Evolutionary conservation across 2,888 invertebrate genomes (phyloP), one percentile per base, ranked within the genome.

Genomic region (Pterostichus niger): DNA sequence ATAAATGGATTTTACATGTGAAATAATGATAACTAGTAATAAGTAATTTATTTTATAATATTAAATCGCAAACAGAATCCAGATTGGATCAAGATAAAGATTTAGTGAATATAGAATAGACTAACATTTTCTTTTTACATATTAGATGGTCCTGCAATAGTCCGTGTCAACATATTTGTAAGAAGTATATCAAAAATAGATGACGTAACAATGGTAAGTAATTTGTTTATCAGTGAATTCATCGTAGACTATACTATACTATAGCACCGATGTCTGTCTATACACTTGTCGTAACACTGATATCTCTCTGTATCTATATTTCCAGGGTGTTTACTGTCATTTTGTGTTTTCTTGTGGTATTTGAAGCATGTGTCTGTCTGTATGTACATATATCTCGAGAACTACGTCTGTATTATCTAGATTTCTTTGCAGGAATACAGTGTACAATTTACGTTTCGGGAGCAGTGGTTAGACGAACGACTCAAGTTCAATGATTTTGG

Each of bases 161-260:
- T 98, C 92, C 94, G 94, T 93, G 97, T 98, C 94, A 98, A 98
- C 96, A 97, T 98, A 93, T 97, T 97, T 95, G 96, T 98, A 93
- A 94, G 98, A 94, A 98, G 98, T 96, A 97, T 98, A 93, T 97
- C 97, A 93, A 97, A 98, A 94, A 98, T 98, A 93, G 98, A 98
- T 95, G 98, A 98, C 94, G 97, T 98, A 92, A 98, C 97, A 89
- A 98, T 98, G 98, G 98, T 98, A 96, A 97, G 97, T 97, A 91
- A 89, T 88, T 89, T 87, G 87, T 88, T 89, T 87, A 87, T 77
- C 15, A 77, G 40, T 77, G 77, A 75, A 24, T 59, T 17, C 56
- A 59, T 59, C 56, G 56, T 59, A 59, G 56, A 59, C 24, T 59
- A 52, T n/a, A n/a, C n/a, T n/a, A n/a, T n/a, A n/a, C n/a, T n/a